Evolutionary conservation across 2,797 vertebrate species (phyloP).

Genomic region (Tamandua tetradactyla): DNA sequence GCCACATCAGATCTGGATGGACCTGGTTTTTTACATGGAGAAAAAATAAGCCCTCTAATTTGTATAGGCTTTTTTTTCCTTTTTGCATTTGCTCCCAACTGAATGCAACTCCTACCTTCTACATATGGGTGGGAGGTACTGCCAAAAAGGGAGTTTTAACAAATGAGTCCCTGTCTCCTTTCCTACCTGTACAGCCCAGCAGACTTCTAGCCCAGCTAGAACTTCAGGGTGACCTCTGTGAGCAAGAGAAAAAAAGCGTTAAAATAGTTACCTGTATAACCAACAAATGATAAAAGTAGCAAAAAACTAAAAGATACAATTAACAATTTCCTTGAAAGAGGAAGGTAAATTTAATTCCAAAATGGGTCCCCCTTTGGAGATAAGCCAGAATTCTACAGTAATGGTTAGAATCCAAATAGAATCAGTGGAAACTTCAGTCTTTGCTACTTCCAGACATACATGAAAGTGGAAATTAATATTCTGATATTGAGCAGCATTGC

Average conservation of each 20-base stretch:
- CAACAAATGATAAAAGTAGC: conserved; percentile 14
- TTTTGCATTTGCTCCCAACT: background rate
- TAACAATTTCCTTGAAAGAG: background rate
- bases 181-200: background rate
- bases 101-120: conserved; percentile 10
- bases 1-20: background rate
- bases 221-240: background rate
- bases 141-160: background rate
- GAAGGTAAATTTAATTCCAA: conserved; percentile 28
- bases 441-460: conserved; percentile 17
- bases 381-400: background rate
- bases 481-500: background rate
- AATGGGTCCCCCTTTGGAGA: background rate
- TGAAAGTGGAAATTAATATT: conserved; percentile 16
- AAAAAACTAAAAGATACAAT: background rate
- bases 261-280: background rate
- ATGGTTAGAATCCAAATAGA: conserved; percentile 1
- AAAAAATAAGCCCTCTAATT: conserved; percentile 1
- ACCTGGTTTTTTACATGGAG: background rate
- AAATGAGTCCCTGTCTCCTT: conserved; percentile 9
- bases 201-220: background rate
- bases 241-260: background rate
- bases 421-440: background rate
- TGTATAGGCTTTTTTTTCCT: background rate
- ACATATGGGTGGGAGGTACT: background rate